Evolutionary conservation across 2,797 vertebrate genomes (phyloP), one percentile per base, ranked within the genome.

Genomic region (Arnoldichthys spilopterus): DNA sequence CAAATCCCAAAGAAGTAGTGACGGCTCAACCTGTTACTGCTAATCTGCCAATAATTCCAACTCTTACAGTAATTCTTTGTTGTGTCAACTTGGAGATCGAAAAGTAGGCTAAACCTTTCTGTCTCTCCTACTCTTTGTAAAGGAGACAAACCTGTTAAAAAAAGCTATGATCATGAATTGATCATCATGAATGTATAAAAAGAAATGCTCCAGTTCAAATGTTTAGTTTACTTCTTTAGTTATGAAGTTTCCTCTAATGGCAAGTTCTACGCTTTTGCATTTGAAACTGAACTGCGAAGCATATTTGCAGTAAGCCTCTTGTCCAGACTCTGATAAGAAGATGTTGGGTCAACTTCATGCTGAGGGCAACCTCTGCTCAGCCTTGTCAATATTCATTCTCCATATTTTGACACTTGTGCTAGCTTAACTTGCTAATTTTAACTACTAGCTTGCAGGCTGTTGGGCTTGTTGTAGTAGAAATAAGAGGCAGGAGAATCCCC

Each of bases 361-460:
- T 28, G 58, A 34, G 68, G 43, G 22, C 28, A 22, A 62, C 45
- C 63, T 76, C 34, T 78, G 32, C 28, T 26, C 40, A 49, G 43
- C 34, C 22, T 26, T 32, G 26, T 62, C 16, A 67, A 69, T 80
- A 53, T 69, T 67, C 63, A 22, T 80, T 12, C 56, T 37, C 66
- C 3, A 0, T 70, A 56, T 37, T 72, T 76, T 66, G 24, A 77
- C 40, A 18, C n/a, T 51, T 18, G 45, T 15, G 24, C 13, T 53
- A 53, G 32, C n/a, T 53, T 47, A 72, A 32, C 47, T 22, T 77
- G 56, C 70, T 77, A 78, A 70, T 77, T 69, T 78, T 82, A 74
- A 54, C 76, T 54, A 51, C 37, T 45, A 54, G 69, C 47, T 63
- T 68, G 15, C 30, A 4, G 13, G 49, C 32, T 72, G 56, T 45